Base-by-base conservation (phyloP, 2,113 vertebrate species). In the Ginglymostoma cirratum region DNA sequence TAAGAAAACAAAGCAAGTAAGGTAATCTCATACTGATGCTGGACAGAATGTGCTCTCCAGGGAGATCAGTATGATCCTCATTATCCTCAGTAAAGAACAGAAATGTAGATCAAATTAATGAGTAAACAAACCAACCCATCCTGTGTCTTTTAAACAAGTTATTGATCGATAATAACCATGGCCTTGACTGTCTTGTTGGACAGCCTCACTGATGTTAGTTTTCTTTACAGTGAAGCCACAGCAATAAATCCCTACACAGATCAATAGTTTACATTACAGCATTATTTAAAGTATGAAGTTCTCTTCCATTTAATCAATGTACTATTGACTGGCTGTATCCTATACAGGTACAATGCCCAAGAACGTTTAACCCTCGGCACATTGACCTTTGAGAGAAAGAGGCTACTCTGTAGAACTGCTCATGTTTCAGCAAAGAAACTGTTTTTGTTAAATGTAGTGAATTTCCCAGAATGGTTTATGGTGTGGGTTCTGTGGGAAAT, bases 121-220 rank as follows among this genome's bases (percentile, higher is more conserved):
- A 94, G 42, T 94, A 94, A 69, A 94, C 67, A 94, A 90, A 90
- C 52, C 27, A 67, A 94, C 61, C 21, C 24, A 69, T 94, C 52
- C 61, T 69, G 17, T 70, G 38, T 94, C 8, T 94, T 94, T 7
- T 69, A 5, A 94, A 12, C n/a, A 67, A 38, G 69, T 94, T 38
- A 42, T 94, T 94, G 66, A 94, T 45, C n/a, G 69, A 15, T 93
- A 69, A 94, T 69, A 69, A 70, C 67, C 38, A 42, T 94, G 65
- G 92, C 65, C 38, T 94, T 94, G 92, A 38, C 45, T 19, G 23
- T 45, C 23, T 94, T 94, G n/a, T 38, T 94, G 19, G 66, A 94
- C 34, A 94, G n/a, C 21, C 61, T 94, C 92, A 27, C 92, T 94
- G 17, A 48, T 3, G 8, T 24, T 67, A 42, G 19, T 24, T 70